Conservation (phyloP, 2,113 vertebrate genomes). For the Eleginops maclovinus region DNA sequence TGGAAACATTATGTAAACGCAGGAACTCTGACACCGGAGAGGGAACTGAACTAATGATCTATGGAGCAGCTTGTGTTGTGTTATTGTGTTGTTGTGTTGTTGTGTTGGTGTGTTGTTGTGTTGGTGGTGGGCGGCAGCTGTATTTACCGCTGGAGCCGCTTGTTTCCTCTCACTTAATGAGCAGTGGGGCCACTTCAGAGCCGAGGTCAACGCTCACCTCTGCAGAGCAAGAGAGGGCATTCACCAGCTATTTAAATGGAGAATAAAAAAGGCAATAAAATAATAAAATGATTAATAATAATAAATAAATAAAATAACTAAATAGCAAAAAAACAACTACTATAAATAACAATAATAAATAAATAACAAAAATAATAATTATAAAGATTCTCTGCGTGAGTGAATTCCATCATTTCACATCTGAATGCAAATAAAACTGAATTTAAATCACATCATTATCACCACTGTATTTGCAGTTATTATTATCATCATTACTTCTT, state of each 20-base stretch:
- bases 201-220: constrained; percentile 47
- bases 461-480: background rate
- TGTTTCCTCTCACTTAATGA: constrained; percentile 73
- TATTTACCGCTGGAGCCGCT: constrained; percentile 64
- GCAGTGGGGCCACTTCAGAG: constrained; percentile 52
- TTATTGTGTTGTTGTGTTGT: constrained; percentile 22
- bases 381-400: no score
- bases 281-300: background rate
- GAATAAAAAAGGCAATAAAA: no score
- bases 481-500: background rate
- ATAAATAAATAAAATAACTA: background rate
- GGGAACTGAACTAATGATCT: constrained; percentile 47
- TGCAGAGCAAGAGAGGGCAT: constrained; percentile 14
- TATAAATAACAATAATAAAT: background rate
- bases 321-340: no score
- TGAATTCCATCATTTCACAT: no score
- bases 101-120: no score
- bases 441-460: no score
- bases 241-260: constrained; percentile 24
- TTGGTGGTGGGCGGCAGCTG: constrained; percentile 75
- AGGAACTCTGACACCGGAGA: constrained; percentile 49
- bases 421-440: no score
- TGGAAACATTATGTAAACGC: constrained; percentile 71
- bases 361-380: no score
- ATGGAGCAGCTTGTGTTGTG: constrained; percentile 6